A percentile compares a stretch with the other conserved stretches of the same genome.
phyloP scores from a whole-genome alignment of 2,888 invertebrate genomes.

The Lobophora halterata region DNA sequence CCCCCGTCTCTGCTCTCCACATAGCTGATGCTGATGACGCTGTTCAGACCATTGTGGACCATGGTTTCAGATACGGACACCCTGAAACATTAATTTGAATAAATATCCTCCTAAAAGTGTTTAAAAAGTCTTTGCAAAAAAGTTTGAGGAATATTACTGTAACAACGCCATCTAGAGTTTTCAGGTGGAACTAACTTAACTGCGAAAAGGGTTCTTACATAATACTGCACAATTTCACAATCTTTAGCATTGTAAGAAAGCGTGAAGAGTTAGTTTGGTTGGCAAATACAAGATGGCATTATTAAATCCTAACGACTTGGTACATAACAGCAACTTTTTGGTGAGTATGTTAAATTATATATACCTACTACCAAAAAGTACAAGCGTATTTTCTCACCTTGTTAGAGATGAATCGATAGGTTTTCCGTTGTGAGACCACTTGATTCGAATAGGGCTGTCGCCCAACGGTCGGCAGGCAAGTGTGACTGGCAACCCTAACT shows the following conservation, averaged over 20 bases:
- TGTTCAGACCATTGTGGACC: slow-evolving; percentile 61
- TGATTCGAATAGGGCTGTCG: slow-evolving; percentile 90
- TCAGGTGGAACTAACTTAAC: not conserved
- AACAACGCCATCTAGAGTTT: slow-evolving; percentile 28
- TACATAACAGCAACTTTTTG: too few species aligned
- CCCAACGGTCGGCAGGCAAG: slow-evolving; percentile 89
- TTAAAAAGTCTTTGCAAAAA: too few species aligned
- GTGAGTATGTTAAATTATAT: not conserved
- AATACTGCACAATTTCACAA: too few species aligned
- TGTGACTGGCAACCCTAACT: slow-evolving; percentile 86
- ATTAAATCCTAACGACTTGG: too few species aligned
- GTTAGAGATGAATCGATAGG: slow-evolving; percentile 80
- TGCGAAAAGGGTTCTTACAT: too few species aligned
- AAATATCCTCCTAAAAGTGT: too few species aligned
- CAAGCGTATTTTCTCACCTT: slow-evolving; percentile 45
- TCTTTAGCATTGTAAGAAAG: too few species aligned
- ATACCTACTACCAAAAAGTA: not conserved
- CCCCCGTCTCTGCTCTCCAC: slow-evolving; percentile 70
- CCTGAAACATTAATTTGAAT: too few species aligned
- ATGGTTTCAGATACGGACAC: slow-evolving; percentile 64
- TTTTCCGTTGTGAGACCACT: slow-evolving; percentile 88
- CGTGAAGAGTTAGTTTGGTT: too few species aligned
- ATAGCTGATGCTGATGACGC: slow-evolving; percentile 59
- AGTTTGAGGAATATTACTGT: too few species aligned
- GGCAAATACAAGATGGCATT: not conserved